phyloP scores from a whole-genome alignment of 2,797 vertebrate genomes.

The Ceryle rudis region DNA sequence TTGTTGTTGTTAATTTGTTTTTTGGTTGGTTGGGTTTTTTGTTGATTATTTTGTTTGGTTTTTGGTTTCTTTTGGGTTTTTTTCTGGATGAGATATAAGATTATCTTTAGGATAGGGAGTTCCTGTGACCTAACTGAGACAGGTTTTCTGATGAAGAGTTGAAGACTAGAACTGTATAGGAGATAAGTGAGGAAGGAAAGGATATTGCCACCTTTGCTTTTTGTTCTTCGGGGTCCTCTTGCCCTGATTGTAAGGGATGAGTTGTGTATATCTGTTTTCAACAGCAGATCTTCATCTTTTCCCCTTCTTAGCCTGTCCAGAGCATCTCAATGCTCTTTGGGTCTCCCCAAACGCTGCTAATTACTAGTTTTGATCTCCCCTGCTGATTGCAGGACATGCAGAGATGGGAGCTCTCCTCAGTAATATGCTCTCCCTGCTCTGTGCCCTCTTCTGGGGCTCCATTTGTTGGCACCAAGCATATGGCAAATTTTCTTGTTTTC shows the following conservation, averaged over 20 bases:
- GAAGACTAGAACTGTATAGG: background rate
- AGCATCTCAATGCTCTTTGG: background rate
- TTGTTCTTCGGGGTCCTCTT: background rate
- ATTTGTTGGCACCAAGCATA: background rate
- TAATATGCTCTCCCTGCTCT: rapidly evolving
- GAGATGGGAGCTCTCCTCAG: background rate
- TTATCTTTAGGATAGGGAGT: background rate
- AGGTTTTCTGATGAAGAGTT: background rate
- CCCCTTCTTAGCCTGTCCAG: background rate
- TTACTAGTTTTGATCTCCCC: background rate
- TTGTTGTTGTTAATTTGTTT: no score
- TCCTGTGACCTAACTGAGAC: background rate
- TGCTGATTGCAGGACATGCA: background rate
- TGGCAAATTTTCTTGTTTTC: constrained; percentile 2
- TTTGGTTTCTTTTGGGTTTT: background rate
- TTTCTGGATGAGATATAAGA: background rate
- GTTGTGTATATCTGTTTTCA: background rate
- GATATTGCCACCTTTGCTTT: background rate
- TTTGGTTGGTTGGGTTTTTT: background rate
- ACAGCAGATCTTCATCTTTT: background rate
- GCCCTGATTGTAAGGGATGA: background rate
- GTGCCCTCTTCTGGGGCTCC: background rate
- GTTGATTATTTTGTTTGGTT: no score
- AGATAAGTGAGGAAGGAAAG: background rate
- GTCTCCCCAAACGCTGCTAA: background rate